phyloP scores from a whole-genome alignment of 2,888 invertebrate genomes.

The Endotricha flammealis region DNA sequence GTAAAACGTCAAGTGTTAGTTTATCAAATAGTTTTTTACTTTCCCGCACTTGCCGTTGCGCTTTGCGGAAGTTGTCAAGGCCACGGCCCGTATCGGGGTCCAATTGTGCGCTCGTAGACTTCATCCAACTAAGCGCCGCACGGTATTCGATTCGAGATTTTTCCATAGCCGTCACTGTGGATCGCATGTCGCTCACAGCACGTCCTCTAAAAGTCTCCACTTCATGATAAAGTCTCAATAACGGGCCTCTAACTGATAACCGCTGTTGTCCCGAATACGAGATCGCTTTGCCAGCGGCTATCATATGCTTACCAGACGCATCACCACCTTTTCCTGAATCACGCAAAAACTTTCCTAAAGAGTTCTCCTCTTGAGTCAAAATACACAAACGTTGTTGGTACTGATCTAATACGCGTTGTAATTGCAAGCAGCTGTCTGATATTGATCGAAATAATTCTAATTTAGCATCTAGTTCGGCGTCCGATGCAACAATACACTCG shows the following conservation, averaged over 20 bases:
- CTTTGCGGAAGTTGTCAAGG: slow-evolving; percentile 96
- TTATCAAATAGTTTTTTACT: slow-evolving; percentile 95
- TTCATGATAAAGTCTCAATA: slow-evolving; percentile 93
- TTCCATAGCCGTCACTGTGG: slow-evolving; percentile 96
- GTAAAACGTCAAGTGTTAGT: slow-evolving; percentile 94
- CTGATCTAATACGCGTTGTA: slow-evolving; percentile 92
- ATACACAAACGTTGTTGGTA: slow-evolving; percentile 96
- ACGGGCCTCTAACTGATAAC: slow-evolving; percentile 89
- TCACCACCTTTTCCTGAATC: slow-evolving; percentile 95
- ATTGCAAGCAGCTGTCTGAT: slow-evolving; percentile 91
- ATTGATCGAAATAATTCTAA: slow-evolving; percentile 95
- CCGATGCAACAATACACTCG: slow-evolving; percentile 96
- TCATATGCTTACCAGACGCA: slow-evolving; percentile 82
- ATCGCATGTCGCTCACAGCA: slow-evolving; percentile 95
- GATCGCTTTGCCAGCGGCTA: slow-evolving; percentile 87
- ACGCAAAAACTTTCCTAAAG: slow-evolving; percentile 95
- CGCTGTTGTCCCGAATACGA: slow-evolving; percentile 95
- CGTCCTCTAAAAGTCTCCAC: slow-evolving; percentile 98
- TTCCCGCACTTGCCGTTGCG: slow-evolving; percentile 86
- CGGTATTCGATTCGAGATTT: slow-evolving; percentile 96
- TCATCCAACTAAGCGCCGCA: slow-evolving; percentile 98
- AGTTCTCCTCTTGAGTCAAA: slow-evolving; percentile 96
- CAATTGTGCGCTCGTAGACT: slow-evolving; percentile 94
- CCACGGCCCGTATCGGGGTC: slow-evolving; percentile 98
- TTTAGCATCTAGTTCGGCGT: slow-evolving; percentile 97